Evolutionary conservation across 2,888 invertebrate genomes (phyloP), one percentile per base, ranked within the genome.

Genomic region (Podabrus alpinus): DNA sequence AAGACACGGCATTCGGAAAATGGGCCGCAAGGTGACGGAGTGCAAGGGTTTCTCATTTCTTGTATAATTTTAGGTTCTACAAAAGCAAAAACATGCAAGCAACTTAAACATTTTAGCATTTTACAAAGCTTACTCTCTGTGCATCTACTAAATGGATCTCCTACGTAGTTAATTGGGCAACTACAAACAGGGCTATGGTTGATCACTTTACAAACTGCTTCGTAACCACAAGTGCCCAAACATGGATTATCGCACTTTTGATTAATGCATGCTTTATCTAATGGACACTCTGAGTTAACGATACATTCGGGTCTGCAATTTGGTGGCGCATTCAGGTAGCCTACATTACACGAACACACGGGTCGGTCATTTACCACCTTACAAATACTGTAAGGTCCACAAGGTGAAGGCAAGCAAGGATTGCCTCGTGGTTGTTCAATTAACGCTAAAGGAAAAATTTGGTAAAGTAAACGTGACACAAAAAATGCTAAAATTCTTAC

Each of bases 171-270:
- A 68, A 87, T 88, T 59, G 91, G 88, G 84, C 95, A 95, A 85
- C 92, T 92, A 87, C 95, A 95, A 82, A 94, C 91, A 3, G 94
- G 95, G 84, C 93, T 94, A 85, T 95, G 95, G 83, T 93, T 93
- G 67, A 94, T 91, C 69, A 94, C 94, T 88, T 92, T 92, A 84
- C 95, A 95, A 82, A 92, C 89, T 59, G 95, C 94, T 84, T 94
- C 92, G 71, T 91, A 88, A 69, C 95, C 95, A 83, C 95, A 95
- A 73, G 92, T 92, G 79, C 93, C 93, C 68, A 91, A 90, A 86
- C 95, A 95, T 25, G 95, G 94, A 86, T 94, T 93, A 75, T 89
- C 89, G 85, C 95, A 95, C 87, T 93, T 93, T 85, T 93, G 92
- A 85, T 92, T 92, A 79, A 94, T 90, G 85, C 95, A 95, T 67